These are phyloP conservation scores for Lordiphosa andalusiaca DNA, from an alignment of 2,888 invertebrate genomes.

Conservation along the genomic window DNA sequence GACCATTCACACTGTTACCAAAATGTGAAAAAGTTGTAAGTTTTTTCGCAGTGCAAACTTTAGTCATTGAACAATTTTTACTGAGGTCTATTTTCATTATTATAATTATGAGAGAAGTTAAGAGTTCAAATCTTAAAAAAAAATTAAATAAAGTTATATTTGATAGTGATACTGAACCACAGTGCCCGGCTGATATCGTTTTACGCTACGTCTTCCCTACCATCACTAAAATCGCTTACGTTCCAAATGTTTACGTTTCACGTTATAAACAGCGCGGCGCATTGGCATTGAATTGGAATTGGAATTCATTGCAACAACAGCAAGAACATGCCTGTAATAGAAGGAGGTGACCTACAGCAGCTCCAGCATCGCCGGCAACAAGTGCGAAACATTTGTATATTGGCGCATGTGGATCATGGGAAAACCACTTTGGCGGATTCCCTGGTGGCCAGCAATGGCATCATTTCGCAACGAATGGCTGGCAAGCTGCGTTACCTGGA, in stretches of 20 bases:
- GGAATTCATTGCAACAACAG: slow-evolving; percentile 24
- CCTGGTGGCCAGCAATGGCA: slow-evolving; percentile 95
- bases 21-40: too few species aligned
- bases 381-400: slow-evolving; percentile 96
- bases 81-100: too few species aligned
- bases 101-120: too few species aligned
- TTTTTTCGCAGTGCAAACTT: too few species aligned
- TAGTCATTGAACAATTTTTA: too few species aligned
- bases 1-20: too few species aligned
- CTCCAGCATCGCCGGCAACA: slow-evolving; percentile 86
- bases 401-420: slow-evolving; percentile 99
- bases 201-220: too few species aligned
- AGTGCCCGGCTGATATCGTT: too few species aligned
- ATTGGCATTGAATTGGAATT: slow-evolving; percentile 21
- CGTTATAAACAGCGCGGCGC: slow-evolving; percentile 29
- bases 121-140: too few species aligned
- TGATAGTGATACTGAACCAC: too few species aligned
- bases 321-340: slow-evolving; percentile 78
- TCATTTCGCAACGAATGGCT: slow-evolving; percentile 94
- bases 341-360: slow-evolving; percentile 75
- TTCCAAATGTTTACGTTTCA: slow-evolving; percentile 5
- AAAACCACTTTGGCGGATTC: slow-evolving; percentile 98
- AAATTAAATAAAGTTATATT: too few species aligned
- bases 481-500: slow-evolving; percentile 96
- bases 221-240: too few species aligned